Evolutionary conservation across 1,140 invertebrate species (phyloP).

Genomic region (Anthonomus grandis): DNA sequence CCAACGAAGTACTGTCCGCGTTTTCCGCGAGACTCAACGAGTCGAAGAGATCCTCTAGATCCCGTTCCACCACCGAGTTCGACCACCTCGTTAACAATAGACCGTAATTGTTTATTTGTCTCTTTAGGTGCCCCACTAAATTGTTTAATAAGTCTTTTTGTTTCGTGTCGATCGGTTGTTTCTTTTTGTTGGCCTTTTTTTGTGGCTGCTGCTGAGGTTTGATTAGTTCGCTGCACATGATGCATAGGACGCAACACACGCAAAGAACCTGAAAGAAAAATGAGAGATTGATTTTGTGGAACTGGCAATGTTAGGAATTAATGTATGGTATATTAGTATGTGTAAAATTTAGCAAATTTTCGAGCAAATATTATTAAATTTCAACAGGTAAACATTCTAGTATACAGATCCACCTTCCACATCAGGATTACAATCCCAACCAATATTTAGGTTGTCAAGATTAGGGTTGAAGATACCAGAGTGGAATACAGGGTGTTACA

Average conservation of each 20-base stretch:
- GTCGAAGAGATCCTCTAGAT: constrained; percentile 32
- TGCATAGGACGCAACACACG: constrained; percentile 33
- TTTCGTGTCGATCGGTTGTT: constrained; percentile 25
- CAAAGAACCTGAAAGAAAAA: constrained; percentile 34
- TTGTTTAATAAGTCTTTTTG: constrained; percentile 23
- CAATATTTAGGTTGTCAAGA: no score
- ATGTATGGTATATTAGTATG: no score
- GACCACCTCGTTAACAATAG: constrained; percentile 33
- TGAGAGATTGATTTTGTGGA: neutral
- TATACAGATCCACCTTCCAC: no score
- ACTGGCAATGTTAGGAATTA: no score
- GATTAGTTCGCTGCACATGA: constrained; percentile 36
- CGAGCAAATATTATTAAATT: no score
- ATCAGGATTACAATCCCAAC: no score
- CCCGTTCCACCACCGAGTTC: constrained; percentile 14
- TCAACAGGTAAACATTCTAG: no score
- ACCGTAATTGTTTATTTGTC: constrained; percentile 31
- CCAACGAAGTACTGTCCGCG: constrained; percentile 20
- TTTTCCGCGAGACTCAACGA: constrained; percentile 34
- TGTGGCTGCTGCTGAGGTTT: constrained; percentile 33
- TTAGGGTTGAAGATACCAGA: no score
- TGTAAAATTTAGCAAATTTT: no score
- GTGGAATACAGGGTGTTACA: no score
- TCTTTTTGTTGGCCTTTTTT: constrained; percentile 37
- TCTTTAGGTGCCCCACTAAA: constrained; percentile 31